Conservation (phyloP, 2,113 vertebrate species). For the Passer domesticus region DNA sequence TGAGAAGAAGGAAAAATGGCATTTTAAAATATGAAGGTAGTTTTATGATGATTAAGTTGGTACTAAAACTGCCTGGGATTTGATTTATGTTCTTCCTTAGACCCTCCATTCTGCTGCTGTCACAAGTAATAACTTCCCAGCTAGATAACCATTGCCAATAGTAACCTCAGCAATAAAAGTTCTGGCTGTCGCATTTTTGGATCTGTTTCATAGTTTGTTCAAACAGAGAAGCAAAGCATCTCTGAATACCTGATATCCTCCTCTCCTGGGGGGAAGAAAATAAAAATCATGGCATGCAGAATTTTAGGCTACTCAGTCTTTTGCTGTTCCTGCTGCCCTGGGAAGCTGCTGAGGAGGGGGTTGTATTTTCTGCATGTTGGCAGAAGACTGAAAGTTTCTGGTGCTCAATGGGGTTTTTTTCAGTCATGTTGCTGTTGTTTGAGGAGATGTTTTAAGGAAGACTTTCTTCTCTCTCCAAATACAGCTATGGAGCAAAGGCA, state of each 20-base stretch:
- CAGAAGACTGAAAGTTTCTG: background rate
- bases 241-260: background rate
- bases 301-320: background rate
- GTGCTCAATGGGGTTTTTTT: background rate
- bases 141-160: background rate
- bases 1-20: background rate
- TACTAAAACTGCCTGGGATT: slow-evolving; percentile 21
- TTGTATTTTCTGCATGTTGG: background rate
- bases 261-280: background rate
- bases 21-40: slow-evolving; percentile 5
- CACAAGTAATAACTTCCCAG: slow-evolving; percentile 39
- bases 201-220: background rate
- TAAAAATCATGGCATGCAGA: background rate
- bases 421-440: background rate
- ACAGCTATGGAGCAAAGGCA: background rate
- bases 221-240: background rate
- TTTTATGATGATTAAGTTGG: slow-evolving; percentile 40
- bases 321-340: background rate
- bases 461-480: background rate
- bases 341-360: background rate
- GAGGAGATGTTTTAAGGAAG: background rate
- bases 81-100: slow-evolving; percentile 39
- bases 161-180: slow-evolving; percentile 28
- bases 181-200: slow-evolving; percentile 18
- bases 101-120: slow-evolving; percentile 32